Base-by-base conservation (phyloP, 2,888 invertebrate genomes). In the Aspidiotus destructor region DNA sequence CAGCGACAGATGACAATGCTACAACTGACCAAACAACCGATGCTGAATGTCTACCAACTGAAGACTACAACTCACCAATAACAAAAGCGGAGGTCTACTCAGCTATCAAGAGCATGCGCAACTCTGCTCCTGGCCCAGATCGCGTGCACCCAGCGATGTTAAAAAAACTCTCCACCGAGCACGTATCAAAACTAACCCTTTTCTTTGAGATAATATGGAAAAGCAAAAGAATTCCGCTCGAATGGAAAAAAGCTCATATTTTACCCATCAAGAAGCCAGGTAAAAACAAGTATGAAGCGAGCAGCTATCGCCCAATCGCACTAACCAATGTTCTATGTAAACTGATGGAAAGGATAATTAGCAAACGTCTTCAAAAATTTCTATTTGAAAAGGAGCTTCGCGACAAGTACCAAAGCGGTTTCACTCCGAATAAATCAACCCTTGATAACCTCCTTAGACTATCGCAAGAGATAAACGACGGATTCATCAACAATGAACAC, bases 271-370 rank as follows among this genome's bases (percentile, higher is more conserved):
- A 44, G 48, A 44, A 44, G 13, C 48, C 48, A 44, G 13, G 48
- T 8, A 44, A 44, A 13, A 13, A 44, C 48, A 44, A 44, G 48
- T 44, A 13, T 13, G 48, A 8, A 44, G 48, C 13, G 48, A 13
- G 48, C 48, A 44, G 48, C 48, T 44, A 44, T 13, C 48, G 48
- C 9, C 48, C 48, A 8, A 44, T 44, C 8, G 48, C 48, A 10
- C 13, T 44, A 13, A 44, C 48, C 9, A 44, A 44, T 13, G 13
- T 44, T 10, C 13, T 44, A 44, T 44, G 48, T 13, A 44, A 44
- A 44, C 48, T 44, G 48, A 44, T 44, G 48, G 48, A 44, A 44
- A 44, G 48, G 48, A n/a, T n/a, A n/a, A n/a, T n/a, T n/a, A n/a
- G n/a, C n/a, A n/a, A n/a, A n/a, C n/a, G n/a, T n/a, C n/a, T n/a